A percentile compares a stretch with the other conserved stretches of the same genome.
These are phyloP conservation scores for Drosophila prosaltans DNA, from an alignment of 1,140 invertebrate genomes.

Conservation along the genomic window DNA sequence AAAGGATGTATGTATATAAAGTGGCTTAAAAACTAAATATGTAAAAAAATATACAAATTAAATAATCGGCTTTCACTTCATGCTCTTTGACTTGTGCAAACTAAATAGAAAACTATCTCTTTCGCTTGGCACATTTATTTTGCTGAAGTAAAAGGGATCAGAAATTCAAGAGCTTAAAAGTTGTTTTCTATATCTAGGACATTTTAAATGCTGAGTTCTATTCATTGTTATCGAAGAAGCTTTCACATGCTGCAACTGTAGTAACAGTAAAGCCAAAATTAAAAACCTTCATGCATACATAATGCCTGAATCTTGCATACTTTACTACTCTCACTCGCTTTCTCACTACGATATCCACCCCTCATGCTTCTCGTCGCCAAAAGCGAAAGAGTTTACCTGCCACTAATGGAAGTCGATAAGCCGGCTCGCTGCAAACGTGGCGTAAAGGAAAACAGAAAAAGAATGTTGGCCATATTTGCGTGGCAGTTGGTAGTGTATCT, in stretches of 20 bases:
- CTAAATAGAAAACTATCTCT: no score
- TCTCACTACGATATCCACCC: neutral
- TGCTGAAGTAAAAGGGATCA: no score
- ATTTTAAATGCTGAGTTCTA: neutral
- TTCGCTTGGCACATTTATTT: no score
- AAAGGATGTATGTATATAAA: no score
- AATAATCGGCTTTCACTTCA: no score
- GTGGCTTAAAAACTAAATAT: no score
- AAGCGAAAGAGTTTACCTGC: conserved; percentile 45
- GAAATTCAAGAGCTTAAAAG: neutral
- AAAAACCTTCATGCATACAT: conserved; percentile 66
- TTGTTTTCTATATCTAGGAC: neutral
- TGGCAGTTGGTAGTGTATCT: neutral
- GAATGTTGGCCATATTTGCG: conserved; percentile 52
- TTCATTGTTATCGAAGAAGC: conserved; percentile 31
- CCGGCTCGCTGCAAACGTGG: conserved; percentile 37
- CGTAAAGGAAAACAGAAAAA: conserved; percentile 37
- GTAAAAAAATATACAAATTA: no score
- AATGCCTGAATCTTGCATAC: conserved; percentile 45
- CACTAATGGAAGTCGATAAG: conserved; percentile 55
- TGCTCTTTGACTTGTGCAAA: no score
- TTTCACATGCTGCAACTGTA: conserved; percentile 30
- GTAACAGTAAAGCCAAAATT: conserved; percentile 40
- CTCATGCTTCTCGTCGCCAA: neutral
- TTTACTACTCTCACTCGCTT: neutral